A percentile compares a stretch with the other conserved stretches of the same genome.
These are phyloP conservation scores for Leptopilina myrica DNA, from an alignment of 2,888 invertebrate genomes.

Conservation along the genomic window DNA sequence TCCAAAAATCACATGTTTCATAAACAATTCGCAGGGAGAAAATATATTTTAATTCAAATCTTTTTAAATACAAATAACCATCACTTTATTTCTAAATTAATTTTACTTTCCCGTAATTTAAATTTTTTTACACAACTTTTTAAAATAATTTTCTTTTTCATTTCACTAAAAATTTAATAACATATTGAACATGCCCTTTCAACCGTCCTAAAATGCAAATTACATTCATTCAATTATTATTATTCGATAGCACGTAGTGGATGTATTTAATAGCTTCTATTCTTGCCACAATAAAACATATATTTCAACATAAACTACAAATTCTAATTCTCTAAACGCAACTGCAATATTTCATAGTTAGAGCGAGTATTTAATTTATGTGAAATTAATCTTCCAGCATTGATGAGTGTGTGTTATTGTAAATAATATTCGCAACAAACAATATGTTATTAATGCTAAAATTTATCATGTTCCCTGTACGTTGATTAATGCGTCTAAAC, in stretches of 20 bases:
- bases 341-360: not conserved
- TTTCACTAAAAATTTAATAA: too few relatives aligned
- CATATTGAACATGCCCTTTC: too few relatives aligned
- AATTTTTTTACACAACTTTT: too few relatives aligned
- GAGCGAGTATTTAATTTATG: not conserved
- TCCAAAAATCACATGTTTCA: too few relatives aligned
- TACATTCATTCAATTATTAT: conserved; percentile 4
- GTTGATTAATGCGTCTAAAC: not conserved
- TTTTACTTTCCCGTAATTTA: too few relatives aligned
- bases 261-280: not conserved
- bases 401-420: not conserved
- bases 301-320: not conserved
- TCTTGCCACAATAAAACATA: not conserved
- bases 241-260: not conserved
- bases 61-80: too few relatives aligned
- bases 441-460: not conserved
- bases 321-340: conserved; percentile 6
- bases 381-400: not conserved
- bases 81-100: too few relatives aligned
- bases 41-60: too few relatives aligned
- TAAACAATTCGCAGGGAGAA: too few relatives aligned
- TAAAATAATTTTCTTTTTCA: too few relatives aligned
- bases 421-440: not conserved
- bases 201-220: not conserved
- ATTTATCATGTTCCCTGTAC: not conserved